Base-by-base conservation (phyloP, 2,797 vertebrate species). In the Delichon dasypus region DNA sequence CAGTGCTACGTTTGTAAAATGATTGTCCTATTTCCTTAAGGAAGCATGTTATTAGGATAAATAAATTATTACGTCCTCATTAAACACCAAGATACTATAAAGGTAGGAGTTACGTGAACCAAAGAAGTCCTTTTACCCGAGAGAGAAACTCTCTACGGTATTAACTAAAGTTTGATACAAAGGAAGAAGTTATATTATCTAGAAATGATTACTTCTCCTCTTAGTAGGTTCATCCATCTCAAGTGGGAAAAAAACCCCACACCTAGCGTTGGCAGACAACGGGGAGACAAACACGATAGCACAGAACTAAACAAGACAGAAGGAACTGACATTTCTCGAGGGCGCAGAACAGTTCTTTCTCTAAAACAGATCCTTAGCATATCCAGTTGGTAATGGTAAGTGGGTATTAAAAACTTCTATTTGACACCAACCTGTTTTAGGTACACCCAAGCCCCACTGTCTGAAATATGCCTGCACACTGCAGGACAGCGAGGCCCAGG, bases 71-170 rank as follows among this genome's bases (percentile, higher is more conserved):
- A 47, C 1, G 7, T 19, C 48, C 32, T 60, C 67, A 9, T 53
- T 74, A 45, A 58, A 65, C 38, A 64, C 21, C 8, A 67, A 55
- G 30, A 45, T 10, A 70, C 18, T 9, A 1, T 16, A 67, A 55
- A 3, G 0, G 32, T 7, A 77, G 4, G 32, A 47, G 61, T 34
- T 27, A 44, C 10, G 40, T 1, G 14, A 89, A 77, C 13, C 0
- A 2, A 79, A 54, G 8, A 68, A 74, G 11, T 54, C 18, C 21
- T 82, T 70, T 65, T 44, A 76, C n/a, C 22, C 20, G 57, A 79
- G 18, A 36, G 44, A 85, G 21, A 75, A 7, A 18, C 5, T 34
- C 36, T 48, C 57, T 34, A 68, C 1, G 1, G 14, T 12, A 66
- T 38, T 54, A 64, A 84, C 15, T 65, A 54, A 34, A 64, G 32